These are phyloP conservation scores for Rhynchotus rufescens DNA, from an alignment of 2,797 vertebrate species.

Conservation along the genomic window DNA sequence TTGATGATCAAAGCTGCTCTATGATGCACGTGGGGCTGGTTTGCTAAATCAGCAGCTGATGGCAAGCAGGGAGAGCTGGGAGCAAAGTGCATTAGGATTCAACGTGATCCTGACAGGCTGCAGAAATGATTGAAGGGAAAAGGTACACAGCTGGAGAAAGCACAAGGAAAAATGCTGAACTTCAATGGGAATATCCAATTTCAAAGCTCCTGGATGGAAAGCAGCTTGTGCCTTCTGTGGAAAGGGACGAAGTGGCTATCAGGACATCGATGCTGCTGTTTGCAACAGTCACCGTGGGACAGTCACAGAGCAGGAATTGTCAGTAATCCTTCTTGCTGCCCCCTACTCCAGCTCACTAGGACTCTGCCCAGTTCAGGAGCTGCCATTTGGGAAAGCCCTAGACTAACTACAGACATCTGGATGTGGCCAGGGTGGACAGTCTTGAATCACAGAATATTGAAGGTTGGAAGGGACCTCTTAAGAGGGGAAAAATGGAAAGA, in stretches of 20 bases:
- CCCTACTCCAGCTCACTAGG: not conserved
- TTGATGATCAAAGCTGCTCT: not conserved
- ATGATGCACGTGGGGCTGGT: not conserved
- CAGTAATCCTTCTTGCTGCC: not conserved
- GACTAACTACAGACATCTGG: not conserved
- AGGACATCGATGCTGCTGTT: not conserved
- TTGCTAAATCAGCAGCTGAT: not conserved
- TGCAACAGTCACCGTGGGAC: not conserved
- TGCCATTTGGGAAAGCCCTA: not conserved
- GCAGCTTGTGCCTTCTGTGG: not conserved
- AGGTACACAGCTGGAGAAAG: rapidly evolving
- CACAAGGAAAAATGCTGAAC: not conserved
- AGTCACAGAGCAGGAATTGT: not conserved
- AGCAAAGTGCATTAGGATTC: not conserved
- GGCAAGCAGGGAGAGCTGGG: not conserved
- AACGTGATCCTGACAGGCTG: rapidly evolving
- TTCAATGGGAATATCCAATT: not conserved
- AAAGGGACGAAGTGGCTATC: not conserved
- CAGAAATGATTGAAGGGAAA: rapidly evolving
- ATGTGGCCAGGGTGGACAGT: not conserved
- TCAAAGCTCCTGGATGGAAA: not conserved
- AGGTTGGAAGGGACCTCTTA: no score
- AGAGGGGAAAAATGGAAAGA: not conserved
- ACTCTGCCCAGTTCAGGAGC: not conserved
- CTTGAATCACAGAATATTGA: no score